Evolutionary conservation across 2,888 invertebrate species (phyloP).

Genomic region (Lobophora halterata): DNA sequence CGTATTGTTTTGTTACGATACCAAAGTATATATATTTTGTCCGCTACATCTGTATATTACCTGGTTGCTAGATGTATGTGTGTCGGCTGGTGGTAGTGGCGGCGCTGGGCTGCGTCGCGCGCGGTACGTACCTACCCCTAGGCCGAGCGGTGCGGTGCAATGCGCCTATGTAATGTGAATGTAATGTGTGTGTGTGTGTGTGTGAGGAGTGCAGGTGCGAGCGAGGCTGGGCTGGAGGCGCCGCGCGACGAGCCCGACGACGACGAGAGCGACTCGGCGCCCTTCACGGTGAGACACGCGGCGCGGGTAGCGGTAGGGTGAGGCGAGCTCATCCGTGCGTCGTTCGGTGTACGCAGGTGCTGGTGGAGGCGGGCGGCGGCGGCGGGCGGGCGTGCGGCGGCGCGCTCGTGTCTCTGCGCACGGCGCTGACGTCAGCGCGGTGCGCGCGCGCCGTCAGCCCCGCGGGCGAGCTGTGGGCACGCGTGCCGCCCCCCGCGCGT

Average conservation of each 20-base stretch:
- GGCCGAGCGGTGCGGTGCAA: constrained; percentile 3
- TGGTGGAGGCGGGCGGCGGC: constrained; percentile 43
- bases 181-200: constrained; percentile 12
- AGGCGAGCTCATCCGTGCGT: constrained; percentile 36
- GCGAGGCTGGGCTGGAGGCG: constrained; percentile 11
- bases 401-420: constrained; percentile 26
- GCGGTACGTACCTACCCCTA: constrained; percentile 41
- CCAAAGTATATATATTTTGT: too few species aligned
- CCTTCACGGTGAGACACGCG: constrained; percentile 47
- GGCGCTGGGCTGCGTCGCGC: constrained; percentile 35
- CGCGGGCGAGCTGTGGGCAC: constrained; percentile 44
- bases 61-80: too few species aligned
- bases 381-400: constrained; percentile 38
- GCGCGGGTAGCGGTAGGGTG: constrained; percentile 40
- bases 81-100: too few species aligned
- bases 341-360: constrained; percentile 29
- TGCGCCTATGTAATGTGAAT: constrained; percentile 20
- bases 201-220: too few species aligned
- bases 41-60: too few species aligned
- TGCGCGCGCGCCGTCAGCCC: constrained; percentile 34
- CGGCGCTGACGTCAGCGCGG: constrained; percentile 36
- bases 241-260: constrained; percentile 31
- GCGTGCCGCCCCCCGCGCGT: constrained; percentile 35
- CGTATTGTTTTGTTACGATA: too few species aligned
- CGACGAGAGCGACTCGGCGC: constrained; percentile 48